These are phyloP conservation scores for Anguilla megastoma DNA, from an alignment of 2,797 vertebrate species.

Conservation along the genomic window DNA sequence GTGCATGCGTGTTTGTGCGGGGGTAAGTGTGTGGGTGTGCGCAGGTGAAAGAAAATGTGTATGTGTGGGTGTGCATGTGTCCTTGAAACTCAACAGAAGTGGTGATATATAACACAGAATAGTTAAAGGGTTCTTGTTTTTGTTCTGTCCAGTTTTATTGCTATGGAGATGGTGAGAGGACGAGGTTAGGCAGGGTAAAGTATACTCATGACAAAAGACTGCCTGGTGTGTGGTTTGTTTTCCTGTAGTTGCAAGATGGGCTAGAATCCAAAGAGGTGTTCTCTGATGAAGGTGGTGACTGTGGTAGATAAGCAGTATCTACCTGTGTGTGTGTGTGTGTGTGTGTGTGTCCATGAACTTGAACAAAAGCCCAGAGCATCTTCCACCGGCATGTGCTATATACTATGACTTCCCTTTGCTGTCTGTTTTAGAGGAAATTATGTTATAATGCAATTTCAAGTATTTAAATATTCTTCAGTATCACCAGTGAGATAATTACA, in stretches of 20 bases:
- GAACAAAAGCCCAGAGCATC: not conserved
- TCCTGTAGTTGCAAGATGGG: not conserved
- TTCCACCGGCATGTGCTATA: not conserved
- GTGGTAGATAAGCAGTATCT: not conserved
- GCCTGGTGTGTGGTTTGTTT: not conserved
- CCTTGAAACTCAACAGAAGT: not conserved
- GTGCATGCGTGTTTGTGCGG: slow-evolving; percentile 1
- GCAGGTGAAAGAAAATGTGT: not conserved
- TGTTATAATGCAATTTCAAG: not conserved
- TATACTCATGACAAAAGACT: not conserved
- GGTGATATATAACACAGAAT: not conserved
- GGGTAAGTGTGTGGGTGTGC: not conserved
- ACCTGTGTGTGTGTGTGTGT: not conserved
- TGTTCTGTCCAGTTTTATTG: not conserved
- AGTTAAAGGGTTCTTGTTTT: not conserved
- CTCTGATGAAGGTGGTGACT: not conserved
- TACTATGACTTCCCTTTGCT: not conserved
- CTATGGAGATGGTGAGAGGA: not conserved
- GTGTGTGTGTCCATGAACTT: not conserved
- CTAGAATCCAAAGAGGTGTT: not conserved
- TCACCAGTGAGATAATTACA: not conserved
- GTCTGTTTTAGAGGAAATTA: not conserved
- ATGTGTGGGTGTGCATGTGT: slow-evolving; percentile 1
- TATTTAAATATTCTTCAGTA: not conserved
- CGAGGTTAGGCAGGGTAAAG: not conserved